phyloP scores from a whole-genome alignment of 2,888 invertebrate species.

The Pristionchus mayeri region DNA sequence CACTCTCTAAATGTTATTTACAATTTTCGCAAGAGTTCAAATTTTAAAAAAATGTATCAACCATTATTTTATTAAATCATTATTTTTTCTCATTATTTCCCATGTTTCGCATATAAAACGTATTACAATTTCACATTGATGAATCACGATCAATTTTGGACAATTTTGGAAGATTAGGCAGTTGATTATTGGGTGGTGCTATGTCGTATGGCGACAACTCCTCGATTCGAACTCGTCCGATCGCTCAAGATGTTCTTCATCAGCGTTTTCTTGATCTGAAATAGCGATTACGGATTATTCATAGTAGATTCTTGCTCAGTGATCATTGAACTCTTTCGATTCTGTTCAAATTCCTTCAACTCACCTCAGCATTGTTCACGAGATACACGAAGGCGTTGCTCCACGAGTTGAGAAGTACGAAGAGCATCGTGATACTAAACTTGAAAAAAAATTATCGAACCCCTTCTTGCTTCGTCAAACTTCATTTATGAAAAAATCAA shows the following conservation, averaged over 20 bases:
- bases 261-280: conserved; percentile 3
- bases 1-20: no score
- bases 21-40: no score
- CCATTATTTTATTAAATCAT: no score
- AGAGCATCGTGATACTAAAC: conserved; percentile 55
- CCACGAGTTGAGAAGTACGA: conserved; percentile 59
- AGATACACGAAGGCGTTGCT: conserved; percentile 62
- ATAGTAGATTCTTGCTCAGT: no score
- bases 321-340: not conserved
- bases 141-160: no score
- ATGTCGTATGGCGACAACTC: not conserved
- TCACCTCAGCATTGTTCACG: conserved; percentile 57
- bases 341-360: not conserved
- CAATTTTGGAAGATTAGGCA: not conserved
- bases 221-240: not conserved
- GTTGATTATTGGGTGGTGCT: not conserved
- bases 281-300: not conserved
- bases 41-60: no score
- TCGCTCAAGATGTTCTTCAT: not conserved
- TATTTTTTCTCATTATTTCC: no score
- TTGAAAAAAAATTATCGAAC: no score
- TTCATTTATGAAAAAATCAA: no score
- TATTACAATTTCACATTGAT: no score
- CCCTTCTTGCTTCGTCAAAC: no score
- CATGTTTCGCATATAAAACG: no score